Evolutionary conservation across 2,888 invertebrate genomes (phyloP).

Genomic region (Ischnura elegans): DNA sequence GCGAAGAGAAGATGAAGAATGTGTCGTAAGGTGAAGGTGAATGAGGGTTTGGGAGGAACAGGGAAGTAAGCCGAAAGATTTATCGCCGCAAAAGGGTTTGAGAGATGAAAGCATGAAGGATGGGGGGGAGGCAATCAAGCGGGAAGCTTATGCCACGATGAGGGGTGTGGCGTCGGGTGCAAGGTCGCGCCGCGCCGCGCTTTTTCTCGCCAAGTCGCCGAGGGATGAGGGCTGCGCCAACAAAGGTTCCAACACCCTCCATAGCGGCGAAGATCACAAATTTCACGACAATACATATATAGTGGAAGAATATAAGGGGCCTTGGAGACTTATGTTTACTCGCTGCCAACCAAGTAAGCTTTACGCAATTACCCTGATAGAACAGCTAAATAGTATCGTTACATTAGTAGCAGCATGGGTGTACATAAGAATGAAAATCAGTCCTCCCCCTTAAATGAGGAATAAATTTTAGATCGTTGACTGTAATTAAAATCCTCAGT

Average conservation of each 20-base stretch:
- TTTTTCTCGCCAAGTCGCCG: not conserved
- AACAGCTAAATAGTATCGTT: not conserved
- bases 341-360: not conserved
- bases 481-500: too few species aligned
- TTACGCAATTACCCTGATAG: not conserved
- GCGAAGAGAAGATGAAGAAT: not conserved
- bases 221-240: not conserved
- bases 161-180: not conserved
- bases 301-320: not conserved
- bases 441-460: too few species aligned
- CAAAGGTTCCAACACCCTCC: not conserved
- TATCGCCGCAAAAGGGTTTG: not conserved
- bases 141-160: not conserved
- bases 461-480: too few species aligned
- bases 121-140: not conserved
- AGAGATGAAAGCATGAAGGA: constrained; percentile 8
- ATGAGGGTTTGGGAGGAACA: not conserved
- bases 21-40: not conserved
- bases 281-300: not conserved
- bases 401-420: too few species aligned
- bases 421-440: too few species aligned
- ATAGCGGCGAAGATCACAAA: not conserved
- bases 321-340: not conserved
- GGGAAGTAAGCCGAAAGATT: not conserved
- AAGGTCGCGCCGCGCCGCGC: not conserved